Evolutionary conservation across 2,113 vertebrate species (phyloP).

Genomic region (Chionodraco myersi): DNA sequence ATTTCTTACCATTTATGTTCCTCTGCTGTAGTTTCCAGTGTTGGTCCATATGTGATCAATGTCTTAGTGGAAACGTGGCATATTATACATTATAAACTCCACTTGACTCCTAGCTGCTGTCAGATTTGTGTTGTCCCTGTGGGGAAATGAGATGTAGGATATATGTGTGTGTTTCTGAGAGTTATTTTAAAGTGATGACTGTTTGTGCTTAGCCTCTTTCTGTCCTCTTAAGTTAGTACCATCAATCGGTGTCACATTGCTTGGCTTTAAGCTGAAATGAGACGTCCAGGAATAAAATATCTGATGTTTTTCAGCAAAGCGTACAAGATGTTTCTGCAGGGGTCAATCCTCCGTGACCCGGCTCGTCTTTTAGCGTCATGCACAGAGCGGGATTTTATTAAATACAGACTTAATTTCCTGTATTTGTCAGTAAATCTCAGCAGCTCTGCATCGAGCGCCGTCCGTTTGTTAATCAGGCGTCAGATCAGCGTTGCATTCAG

Average conservation of each 20-base stretch:
- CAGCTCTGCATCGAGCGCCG: conserved; percentile 47
- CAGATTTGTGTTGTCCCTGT: too few relatives aligned
- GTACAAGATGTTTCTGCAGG: conserved; percentile 25
- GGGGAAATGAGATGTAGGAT: too few relatives aligned
- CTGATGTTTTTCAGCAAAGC: conserved; percentile 38
- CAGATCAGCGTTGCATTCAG: conserved; percentile 14
- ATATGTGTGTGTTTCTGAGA: too few relatives aligned
- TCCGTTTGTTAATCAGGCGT: not conserved
- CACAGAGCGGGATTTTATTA: not conserved
- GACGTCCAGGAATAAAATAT: conserved; percentile 46
- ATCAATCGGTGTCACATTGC: conserved; percentile 38
- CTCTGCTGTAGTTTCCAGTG: too few relatives aligned
- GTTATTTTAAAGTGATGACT: conserved; percentile 7
- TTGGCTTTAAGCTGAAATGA: conserved; percentile 67
- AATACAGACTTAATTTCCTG: not conserved
- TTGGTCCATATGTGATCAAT: too few relatives aligned
- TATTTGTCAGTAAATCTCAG: not conserved
- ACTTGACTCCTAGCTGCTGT: too few relatives aligned
- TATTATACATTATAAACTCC: too few relatives aligned
- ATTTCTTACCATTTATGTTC: too few relatives aligned
- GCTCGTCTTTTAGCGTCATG: not conserved
- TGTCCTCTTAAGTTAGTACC: conserved; percentile 63
- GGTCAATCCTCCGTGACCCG: conserved; percentile 18
- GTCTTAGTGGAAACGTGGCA: too few relatives aligned
- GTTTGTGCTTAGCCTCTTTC: conserved; percentile 27